Conservation (phyloP, 1,140 invertebrate genomes). For the Coptotermes formosanus region DNA sequence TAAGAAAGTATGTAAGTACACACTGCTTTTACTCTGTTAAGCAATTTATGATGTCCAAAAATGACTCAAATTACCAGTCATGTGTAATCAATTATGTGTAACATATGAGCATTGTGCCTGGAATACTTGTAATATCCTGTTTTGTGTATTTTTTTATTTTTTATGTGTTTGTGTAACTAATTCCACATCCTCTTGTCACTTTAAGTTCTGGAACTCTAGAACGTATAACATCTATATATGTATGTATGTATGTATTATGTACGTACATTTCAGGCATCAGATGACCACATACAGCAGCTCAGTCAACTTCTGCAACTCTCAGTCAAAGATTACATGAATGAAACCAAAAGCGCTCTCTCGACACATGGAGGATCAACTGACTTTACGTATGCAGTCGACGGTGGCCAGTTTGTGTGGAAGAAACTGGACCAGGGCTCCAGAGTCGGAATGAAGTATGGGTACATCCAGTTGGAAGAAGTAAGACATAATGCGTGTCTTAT, state of each 20-base stretch:
- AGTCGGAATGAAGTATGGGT: constrained; percentile 8
- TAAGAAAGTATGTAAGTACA: too few relatives aligned
- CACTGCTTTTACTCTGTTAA: too few relatives aligned
- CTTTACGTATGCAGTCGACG: neutral
- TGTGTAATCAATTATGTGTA: too few relatives aligned
- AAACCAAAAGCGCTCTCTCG: neutral
- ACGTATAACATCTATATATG: too few relatives aligned
- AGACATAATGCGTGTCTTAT: neutral
- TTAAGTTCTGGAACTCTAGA: too few relatives aligned
- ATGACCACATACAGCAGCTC: neutral
- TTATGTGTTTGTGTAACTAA: too few relatives aligned
- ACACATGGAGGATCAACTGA: neutral
- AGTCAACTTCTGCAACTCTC: neutral
- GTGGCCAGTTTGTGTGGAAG: neutral
- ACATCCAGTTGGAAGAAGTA: neutral
- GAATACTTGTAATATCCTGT: too few relatives aligned
- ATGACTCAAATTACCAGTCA: too few relatives aligned
- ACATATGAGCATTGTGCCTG: too few relatives aligned
- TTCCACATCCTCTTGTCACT: too few relatives aligned
- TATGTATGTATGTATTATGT: neutral
- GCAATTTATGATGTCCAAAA: too few relatives aligned
- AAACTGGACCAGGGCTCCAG: neutral
- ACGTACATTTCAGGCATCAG: neutral
- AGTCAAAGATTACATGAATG: constrained; percentile 6
- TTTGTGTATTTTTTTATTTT: too few relatives aligned